Evolutionary conservation across 2,113 vertebrate species (phyloP), one percentile per base, ranked within the genome.

Genomic region (Grallaria varia): DNA sequence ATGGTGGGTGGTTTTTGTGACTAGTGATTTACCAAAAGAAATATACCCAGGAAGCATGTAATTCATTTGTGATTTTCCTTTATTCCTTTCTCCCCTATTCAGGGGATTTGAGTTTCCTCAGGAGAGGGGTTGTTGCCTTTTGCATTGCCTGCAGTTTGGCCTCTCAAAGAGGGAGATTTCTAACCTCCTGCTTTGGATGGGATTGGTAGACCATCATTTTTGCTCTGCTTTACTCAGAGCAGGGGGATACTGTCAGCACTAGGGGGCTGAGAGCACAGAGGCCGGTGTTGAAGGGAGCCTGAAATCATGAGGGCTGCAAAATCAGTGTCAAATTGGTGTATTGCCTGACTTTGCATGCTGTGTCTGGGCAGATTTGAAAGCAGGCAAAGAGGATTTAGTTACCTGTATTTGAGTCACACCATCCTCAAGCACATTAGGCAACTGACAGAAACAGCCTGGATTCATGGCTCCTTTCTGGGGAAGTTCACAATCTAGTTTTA

Each of bases 1-100:
- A 74, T 33, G 28, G 31, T 0, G 0, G 2, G 5, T 0, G 13
- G 45, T 74, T 71, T 84, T 60, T 15, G 18, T 71, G 50, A 74
- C 28, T 85, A 90, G 64, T 83, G 71, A 60, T 85, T 93, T 83
- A 85, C n/a, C 50, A 83, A 90, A 94, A 76, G 23, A 93, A 95
- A 83, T 49, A 80, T 1, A 25, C 40, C 45, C n/a, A 45, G 59
- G 59, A 86, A 33, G 25, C 20, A 35, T 44, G 49, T 58, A 8
- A 81, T 89, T 90, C 0, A 44, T 80, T 73, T 77, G 37, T 14
- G 58, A 27, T 76, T 88, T 90, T 80, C 14, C 58, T 72, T 87
- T 63, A n/a, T 63, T 75, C 10, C 20, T 73, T 87, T 81, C 35
- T 71, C 12, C 35, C 17, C 20, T 56, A 77, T 74, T 10, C 10